Evolutionary conservation across 2,888 invertebrate genomes (phyloP), one percentile per base, ranked within the genome.

Genomic region (Brenthis hecate): DNA sequence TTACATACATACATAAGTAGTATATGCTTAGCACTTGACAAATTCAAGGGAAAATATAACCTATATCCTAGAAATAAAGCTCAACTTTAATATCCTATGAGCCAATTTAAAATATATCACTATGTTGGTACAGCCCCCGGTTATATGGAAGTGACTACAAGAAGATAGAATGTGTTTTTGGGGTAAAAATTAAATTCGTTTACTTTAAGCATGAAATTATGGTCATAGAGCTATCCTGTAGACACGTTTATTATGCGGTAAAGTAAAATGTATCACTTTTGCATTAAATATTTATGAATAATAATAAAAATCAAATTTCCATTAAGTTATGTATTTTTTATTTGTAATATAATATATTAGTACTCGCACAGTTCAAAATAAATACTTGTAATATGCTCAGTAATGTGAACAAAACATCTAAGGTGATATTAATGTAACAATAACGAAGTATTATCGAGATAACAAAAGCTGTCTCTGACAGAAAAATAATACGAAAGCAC

Each of bases 401-500:
- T 2, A 11, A 43, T 43, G 11, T 43, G 11, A 8, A 43, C 36
- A 11, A 43, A 11, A 11, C 8, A 36, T 8, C 36, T 8, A 32
- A 32, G n/a, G 36, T 32, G 13, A 3, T 1, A 6, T 8, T n/a
- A 58, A 65, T 53, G 23, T 43, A 47, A 62, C 54, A 54, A 43
- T 19, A 32, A 32, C 8, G 36, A 11, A 43, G 36, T 53, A 50
- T 68, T 56, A 43, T n/a, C 16, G 47, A 56, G 54, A 48, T 62
- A 55, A 16, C 56, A 50, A 2, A 14, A 36, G 11, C 66, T 69
- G 64, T 48, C 58, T 51, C 57, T 71, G 71, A 71, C 72, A 71
- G 69, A 62, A 69, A 58, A 69, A 69, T 71, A 69, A 73, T 67
- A 54, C 61, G 64, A 61, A 65, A 58, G 69, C 65, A 56, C 50